phyloP scores from a whole-genome alignment of 1,140 invertebrate genomes.

The Goniozus legneri region DNA sequence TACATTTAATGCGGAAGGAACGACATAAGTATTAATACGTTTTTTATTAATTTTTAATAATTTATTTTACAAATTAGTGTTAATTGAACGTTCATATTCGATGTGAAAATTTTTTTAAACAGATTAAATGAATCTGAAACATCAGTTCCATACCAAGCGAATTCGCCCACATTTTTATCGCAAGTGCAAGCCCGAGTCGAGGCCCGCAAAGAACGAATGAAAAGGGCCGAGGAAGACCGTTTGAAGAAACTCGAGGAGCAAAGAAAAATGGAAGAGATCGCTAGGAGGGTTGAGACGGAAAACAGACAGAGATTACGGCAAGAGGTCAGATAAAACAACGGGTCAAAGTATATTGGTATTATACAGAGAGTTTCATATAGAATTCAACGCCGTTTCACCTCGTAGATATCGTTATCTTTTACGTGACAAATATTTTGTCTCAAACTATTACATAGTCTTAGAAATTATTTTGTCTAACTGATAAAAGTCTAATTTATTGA shows the following conservation, averaged over 20 bases:
- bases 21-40: conserved; percentile 40
- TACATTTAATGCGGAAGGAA: conserved; percentile 39
- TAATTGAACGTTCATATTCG: too few relatives aligned
- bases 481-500: conserved; percentile 1
- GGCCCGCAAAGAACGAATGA: conserved; percentile 29
- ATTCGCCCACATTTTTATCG: conserved; percentile 37
- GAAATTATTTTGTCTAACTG: too few relatives aligned
- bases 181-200: conserved; percentile 39
- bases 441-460: too few relatives aligned
- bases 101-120: too few relatives aligned
- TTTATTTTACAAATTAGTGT: neutral
- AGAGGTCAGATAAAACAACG: conserved; percentile 20
- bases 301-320: conserved; percentile 25
- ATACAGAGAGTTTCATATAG: neutral
- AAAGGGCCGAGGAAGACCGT: conserved; percentile 27
- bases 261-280: conserved; percentile 22
- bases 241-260: conserved; percentile 31
- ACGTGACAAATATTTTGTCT: too few relatives aligned
- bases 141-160: conserved; percentile 17
- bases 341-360: neutral
- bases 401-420: too few relatives aligned
- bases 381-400: too few relatives aligned
- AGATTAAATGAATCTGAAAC: conserved; percentile 24
- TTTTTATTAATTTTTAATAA: neutral
- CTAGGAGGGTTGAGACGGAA: conserved; percentile 25